These are phyloP conservation scores for Perca flavescens DNA, from an alignment of 2,113 vertebrate genomes.

Conservation along the genomic window DNA sequence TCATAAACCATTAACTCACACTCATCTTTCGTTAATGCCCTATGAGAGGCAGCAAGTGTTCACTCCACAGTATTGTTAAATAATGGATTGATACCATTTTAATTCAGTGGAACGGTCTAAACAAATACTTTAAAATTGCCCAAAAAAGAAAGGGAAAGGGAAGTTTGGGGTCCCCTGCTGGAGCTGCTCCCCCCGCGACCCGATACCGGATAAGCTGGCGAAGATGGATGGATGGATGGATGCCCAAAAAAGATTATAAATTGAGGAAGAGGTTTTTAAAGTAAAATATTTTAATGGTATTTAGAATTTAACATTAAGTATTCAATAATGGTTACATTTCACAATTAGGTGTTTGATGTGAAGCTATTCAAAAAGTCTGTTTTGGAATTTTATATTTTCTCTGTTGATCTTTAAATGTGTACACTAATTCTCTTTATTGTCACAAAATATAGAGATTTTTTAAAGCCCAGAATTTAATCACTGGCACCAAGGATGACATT, in stretches of 20 bases:
- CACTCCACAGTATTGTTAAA: neutral
- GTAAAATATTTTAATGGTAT: neutral
- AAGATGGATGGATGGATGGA: too few species aligned
- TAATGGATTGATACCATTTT: neutral
- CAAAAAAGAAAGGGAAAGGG: too few species aligned
- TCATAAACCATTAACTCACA: neutral
- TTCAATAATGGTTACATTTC: too few species aligned
- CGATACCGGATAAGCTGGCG: too few species aligned
- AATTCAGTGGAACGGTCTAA: neutral
- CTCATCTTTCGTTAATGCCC: neutral
- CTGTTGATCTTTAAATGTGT: neutral
- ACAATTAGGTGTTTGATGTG: too few species aligned
- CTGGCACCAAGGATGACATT: neutral
- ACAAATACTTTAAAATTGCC: too few species aligned
- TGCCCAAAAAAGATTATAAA: neutral
- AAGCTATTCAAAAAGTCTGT: too few species aligned
- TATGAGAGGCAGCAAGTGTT: constrained; percentile 4
- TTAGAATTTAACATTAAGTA: neutral
- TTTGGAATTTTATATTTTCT: neutral
- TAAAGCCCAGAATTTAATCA: neutral
- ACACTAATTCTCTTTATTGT: too few species aligned
- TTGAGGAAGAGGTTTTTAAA: neutral
- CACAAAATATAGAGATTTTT: too few species aligned
- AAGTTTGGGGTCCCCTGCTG: too few species aligned
- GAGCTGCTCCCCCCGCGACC: too few species aligned